phyloP scores from a whole-genome alignment of 2,888 invertebrate genomes.

The Drosophila merina region DNA sequence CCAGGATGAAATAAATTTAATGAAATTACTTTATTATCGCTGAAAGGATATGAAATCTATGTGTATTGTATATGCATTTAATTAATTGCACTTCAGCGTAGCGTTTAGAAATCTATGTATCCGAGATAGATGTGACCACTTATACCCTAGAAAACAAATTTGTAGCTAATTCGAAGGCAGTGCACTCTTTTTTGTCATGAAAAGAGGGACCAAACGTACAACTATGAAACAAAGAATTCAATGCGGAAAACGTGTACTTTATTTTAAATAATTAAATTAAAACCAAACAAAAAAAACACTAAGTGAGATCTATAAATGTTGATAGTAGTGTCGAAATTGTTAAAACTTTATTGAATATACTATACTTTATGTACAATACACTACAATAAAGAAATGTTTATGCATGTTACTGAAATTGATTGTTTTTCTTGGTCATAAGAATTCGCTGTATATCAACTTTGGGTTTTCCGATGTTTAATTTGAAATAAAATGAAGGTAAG shows the following conservation, averaged over 20 bases:
- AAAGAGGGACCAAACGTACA: conserved; percentile 72
- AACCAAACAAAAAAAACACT: conserved; percentile 8
- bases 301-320: conserved; percentile 69
- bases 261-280: conserved; percentile 50
- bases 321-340: conserved; percentile 63
- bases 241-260: conserved; percentile 66
- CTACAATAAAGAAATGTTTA: conserved; percentile 67
- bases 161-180: conserved; percentile 64
- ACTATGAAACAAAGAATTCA: conserved; percentile 51
- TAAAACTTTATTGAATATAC: conserved; percentile 59
- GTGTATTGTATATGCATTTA: conserved; percentile 64
- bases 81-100: conserved; percentile 50
- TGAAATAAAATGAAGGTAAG: neutral
- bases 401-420: conserved; percentile 50
- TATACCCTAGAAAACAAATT: conserved; percentile 51
- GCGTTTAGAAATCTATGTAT: conserved; percentile 56
- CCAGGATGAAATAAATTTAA: conserved; percentile 38
- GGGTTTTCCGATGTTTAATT: neutral
- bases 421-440: neutral
- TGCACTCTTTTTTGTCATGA: conserved; percentile 75
- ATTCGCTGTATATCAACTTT: neutral
- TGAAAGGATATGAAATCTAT: conserved; percentile 33
- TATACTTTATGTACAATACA: conserved; percentile 55
- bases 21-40: conserved; percentile 70
- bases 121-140: conserved; percentile 65